Evolutionary conservation across 2,113 vertebrate genomes (phyloP).

Genomic region (Gobiocypris rarus): DNA sequence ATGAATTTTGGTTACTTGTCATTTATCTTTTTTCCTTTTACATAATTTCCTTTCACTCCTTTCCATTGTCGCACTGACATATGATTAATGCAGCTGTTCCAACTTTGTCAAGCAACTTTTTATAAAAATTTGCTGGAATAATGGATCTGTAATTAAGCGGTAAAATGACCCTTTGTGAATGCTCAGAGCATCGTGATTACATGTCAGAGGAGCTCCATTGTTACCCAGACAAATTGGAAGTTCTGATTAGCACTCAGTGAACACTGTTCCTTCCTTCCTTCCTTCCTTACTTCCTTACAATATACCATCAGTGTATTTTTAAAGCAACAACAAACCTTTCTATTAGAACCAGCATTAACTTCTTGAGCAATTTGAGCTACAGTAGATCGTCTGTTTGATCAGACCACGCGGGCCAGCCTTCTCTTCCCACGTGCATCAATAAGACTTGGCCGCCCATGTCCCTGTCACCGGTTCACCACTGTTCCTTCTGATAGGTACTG

Average conservation of each 20-base stretch:
- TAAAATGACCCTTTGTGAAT: slow-evolving; percentile 56
- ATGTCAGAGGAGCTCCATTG: slow-evolving; percentile 52
- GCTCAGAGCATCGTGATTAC: slow-evolving; percentile 49
- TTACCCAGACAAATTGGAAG: slow-evolving; percentile 45
- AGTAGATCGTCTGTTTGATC: too few relatives aligned
- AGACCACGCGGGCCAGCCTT: too few relatives aligned
- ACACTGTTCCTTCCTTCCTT: background rate
- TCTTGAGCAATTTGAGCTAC: too few relatives aligned
- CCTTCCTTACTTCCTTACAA: slow-evolving; percentile 2
- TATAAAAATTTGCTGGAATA: slow-evolving; percentile 49
- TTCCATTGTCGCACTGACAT: slow-evolving; percentile 49
- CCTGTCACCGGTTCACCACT: too few relatives aligned
- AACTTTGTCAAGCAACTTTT: slow-evolving; percentile 46
- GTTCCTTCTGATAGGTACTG: too few relatives aligned
- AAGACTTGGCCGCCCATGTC: too few relatives aligned
- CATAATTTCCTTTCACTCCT: slow-evolving; percentile 43
- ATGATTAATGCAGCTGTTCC: slow-evolving; percentile 53
- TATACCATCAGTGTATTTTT: too few relatives aligned
- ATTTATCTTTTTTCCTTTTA: background rate
- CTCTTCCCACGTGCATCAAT: too few relatives aligned
- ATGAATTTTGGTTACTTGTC: slow-evolving; percentile 34
- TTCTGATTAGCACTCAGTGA: slow-evolving; percentile 48
- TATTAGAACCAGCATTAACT: too few relatives aligned
- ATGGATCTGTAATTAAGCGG: slow-evolving; percentile 59
- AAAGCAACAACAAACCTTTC: too few relatives aligned